A percentile compares a stretch with the other conserved stretches of the same genome.
phyloP scores from a whole-genome alignment of 2,888 invertebrate genomes.

The Pimpla rufipes region DNA sequence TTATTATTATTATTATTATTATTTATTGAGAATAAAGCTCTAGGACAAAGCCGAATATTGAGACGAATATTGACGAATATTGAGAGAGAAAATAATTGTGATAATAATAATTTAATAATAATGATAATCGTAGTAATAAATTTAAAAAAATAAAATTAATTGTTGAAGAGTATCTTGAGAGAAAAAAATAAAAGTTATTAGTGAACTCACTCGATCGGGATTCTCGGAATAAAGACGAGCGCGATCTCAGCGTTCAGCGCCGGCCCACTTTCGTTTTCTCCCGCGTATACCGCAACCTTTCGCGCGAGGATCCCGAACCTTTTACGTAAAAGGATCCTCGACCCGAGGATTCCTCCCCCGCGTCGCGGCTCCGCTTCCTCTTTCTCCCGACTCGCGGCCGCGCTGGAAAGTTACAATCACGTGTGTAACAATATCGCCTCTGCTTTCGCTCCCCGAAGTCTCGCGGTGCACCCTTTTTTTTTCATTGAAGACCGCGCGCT shows the following conservation, averaged over 20 bases:
- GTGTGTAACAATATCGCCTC: constrained; percentile 26
- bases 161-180: too few species aligned
- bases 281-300: constrained; percentile 51
- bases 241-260: constrained; percentile 18
- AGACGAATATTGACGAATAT: too few species aligned
- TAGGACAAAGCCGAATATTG: too few species aligned
- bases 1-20: too few species aligned
- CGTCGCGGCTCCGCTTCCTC: constrained; percentile 47
- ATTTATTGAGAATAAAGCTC: too few species aligned
- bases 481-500: not conserved
- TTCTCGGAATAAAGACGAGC: not conserved
- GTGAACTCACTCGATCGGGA: not conserved
- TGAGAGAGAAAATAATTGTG: not conserved
- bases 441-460: constrained; percentile 15
- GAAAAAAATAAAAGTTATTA: not conserved
- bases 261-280: constrained; percentile 65
- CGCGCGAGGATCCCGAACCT: constrained; percentile 55
- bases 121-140: too few species aligned
- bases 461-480: not conserved
- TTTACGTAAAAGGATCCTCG: constrained; percentile 59
- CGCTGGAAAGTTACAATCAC: constrained; percentile 71
- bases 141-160: not conserved
- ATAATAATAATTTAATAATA: too few species aligned
- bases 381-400: constrained; percentile 51
- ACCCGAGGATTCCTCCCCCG: constrained; percentile 46